Percentiles rank a stretch among this genome's conserved stretches.
These are phyloP conservation scores for Ectemnius cavifrons DNA, from an alignment of 2,888 invertebrate genomes.

Conservation along the genomic window DNA sequence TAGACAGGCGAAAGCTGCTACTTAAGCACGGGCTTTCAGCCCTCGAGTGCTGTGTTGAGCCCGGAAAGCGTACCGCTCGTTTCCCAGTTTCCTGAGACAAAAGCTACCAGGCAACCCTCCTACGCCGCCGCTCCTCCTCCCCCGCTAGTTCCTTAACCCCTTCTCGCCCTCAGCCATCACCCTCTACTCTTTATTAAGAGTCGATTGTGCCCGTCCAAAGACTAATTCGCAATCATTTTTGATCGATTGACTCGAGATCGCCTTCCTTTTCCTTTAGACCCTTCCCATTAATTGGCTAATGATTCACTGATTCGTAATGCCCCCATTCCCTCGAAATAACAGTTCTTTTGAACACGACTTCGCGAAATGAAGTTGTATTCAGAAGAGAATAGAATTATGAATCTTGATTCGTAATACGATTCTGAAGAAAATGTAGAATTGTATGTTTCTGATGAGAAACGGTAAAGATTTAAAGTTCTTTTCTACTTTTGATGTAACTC, in stretches of 20 bases:
- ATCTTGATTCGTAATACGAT: no score
- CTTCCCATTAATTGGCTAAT: no score
- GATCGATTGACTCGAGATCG: background rate
- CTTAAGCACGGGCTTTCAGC: conserved; percentile 55
- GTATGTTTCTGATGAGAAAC: no score
- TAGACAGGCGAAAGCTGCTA: conserved; percentile 52
- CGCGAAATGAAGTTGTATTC: no score
- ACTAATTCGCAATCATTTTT: conserved; percentile 11
- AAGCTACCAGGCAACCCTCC: conserved; percentile 9
- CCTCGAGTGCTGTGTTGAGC: conserved; percentile 29
- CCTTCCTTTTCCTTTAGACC: background rate
- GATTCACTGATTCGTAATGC: no score
- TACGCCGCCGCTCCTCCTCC: background rate
- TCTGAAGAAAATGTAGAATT: no score
- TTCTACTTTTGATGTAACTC: no score
- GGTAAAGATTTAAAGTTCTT: no score
- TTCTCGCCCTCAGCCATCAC: background rate
- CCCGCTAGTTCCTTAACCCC: background rate
- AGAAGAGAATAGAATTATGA: no score
- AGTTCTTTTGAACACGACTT: no score
- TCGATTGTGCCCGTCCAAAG: conserved; percentile 26
- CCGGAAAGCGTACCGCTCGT: conserved; percentile 37
- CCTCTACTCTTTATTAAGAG: conserved; percentile 29
- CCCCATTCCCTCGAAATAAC: no score
- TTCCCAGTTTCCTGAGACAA: conserved; percentile 45